Conservation (phyloP, 2,888 invertebrate genomes). For the Agonopterix heracliana region DNA sequence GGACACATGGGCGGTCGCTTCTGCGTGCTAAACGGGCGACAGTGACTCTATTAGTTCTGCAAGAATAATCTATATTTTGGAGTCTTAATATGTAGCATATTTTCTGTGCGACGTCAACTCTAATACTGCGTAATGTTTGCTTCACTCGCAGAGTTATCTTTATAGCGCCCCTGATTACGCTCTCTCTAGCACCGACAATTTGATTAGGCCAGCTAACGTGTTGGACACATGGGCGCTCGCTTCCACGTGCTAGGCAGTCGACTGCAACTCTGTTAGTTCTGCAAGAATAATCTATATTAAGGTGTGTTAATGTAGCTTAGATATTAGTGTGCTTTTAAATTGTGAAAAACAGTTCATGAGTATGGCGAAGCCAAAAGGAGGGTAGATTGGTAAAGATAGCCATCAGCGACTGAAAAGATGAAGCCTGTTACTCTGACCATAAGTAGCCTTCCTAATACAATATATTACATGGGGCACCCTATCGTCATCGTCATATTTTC, state of each 20-base stretch:
- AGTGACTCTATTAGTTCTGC: too few species aligned
- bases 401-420: too few species aligned
- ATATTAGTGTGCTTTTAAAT: not conserved
- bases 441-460: too few species aligned
- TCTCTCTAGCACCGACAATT: constrained; percentile 30
- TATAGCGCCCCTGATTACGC: constrained; percentile 35
- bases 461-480: too few species aligned
- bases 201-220: constrained; percentile 32
- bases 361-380: too few species aligned
- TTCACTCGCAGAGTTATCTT: constrained; percentile 33
- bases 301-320: not conserved
- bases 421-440: too few species aligned
- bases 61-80: not conserved
- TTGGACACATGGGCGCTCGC: constrained; percentile 9
- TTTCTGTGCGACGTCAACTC: too few species aligned
- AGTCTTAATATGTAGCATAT: not conserved
- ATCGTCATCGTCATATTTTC: too few species aligned
- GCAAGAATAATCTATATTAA: not conserved
- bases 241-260: not conserved
- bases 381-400: too few species aligned
- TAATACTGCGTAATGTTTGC: constrained; percentile 26
- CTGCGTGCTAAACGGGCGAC: not conserved
- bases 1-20: constrained; percentile 8
- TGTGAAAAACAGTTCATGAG: not conserved
- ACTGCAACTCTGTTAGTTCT: too few species aligned